Evolutionary conservation across 2,888 invertebrate genomes (phyloP), one percentile per base, ranked within the genome.

Genomic region (Merodon equestris): DNA sequence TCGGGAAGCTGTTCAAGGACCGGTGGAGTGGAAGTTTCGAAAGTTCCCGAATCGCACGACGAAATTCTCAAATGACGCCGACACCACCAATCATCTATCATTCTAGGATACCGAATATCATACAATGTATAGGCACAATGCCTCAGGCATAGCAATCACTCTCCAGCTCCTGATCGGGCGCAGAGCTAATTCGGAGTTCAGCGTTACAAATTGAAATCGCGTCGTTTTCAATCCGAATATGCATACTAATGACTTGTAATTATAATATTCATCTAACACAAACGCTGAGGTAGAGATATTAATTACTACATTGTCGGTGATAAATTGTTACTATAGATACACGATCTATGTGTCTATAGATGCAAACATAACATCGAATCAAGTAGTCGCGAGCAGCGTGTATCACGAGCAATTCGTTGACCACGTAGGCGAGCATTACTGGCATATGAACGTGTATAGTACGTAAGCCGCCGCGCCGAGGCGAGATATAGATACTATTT

Each of bases 191-290:
- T 76, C 56, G 27, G 72, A 57, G 56, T 66, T 56, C 50, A 60
- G 60, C 60, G 60, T 56, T 48, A 71, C 76, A 76, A 76, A 76
- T 76, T 76, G 76, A 38, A 76, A 72, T 72, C 72, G 66, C 64
- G 75, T 76, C 71, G 64, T 54, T 72, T 76, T 66, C 66, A 72
- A 66, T 64, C 48, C 54, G 40, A 64, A 66, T 56, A 57, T 66
- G 72, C 76, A 76, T 76, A 76, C 60, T 66, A 76, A 76, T 71
- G 60, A 50, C 48, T 54, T 34, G 66, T 76, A 66, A 76, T 76
- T 76, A 76, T 72, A 72, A 66, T 72, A 66, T 66, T 76, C 60
- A 60, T 27, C 45, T 60, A 56, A 61, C 51, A 27, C 54, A 19
- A 57, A 27, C 53, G 34, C 54, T 54, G 45, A 36, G 14, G 71